Evolutionary conservation across 2,888 invertebrate species (phyloP), one percentile per base, ranked within the genome.

Genomic region (Ecliptopera silaceata): DNA sequence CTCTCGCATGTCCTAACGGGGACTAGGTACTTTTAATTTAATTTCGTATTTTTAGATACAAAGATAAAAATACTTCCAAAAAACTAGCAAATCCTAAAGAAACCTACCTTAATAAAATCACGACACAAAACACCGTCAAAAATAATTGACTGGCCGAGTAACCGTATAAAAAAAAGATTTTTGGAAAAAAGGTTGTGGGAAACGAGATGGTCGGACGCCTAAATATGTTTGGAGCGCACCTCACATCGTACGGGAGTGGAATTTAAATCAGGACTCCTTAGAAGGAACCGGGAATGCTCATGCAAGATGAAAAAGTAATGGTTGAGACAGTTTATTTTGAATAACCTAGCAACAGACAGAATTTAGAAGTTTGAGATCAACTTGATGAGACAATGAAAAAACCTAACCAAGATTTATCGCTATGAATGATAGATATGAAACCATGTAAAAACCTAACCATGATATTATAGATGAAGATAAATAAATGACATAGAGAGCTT

Each of bases 231-330:
- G 82, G 83, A 82, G 74, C 79, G 83, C 83, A 79, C 77, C 78
- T 78, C 71, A 65, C 64, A 53, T 62, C 52, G 74, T 77, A 87
- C 90, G 86, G 75, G 82, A 80, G 74, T 60, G 85, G 90, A 89
- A 90, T 90, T 84, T 88, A 80, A 89, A 90, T 79, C 72, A 88
- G 83, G 73, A 72, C 75, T 77, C 81, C 84, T 81, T 82, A 78
- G 78, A 83, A 75, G 87, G 84, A 72, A 72, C 65, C 69, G 74
- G 79, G 78, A 75, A 82, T 83, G 71, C 74, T 71, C 72, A 68
- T 64, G 66, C 64, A 69, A 64, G 74, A 70, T 71, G 72, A 79
- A 82, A 81, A 80, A 75, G 69, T 60, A 67, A 64, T 68, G 69
- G 71, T 70, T 75, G 78, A 77, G 73, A 74, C 75, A 74, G 71